Evolutionary conservation across 2,113 vertebrate genomes (phyloP), one percentile per base, ranked within the genome.

Genomic region (Amphiprion percula): DNA sequence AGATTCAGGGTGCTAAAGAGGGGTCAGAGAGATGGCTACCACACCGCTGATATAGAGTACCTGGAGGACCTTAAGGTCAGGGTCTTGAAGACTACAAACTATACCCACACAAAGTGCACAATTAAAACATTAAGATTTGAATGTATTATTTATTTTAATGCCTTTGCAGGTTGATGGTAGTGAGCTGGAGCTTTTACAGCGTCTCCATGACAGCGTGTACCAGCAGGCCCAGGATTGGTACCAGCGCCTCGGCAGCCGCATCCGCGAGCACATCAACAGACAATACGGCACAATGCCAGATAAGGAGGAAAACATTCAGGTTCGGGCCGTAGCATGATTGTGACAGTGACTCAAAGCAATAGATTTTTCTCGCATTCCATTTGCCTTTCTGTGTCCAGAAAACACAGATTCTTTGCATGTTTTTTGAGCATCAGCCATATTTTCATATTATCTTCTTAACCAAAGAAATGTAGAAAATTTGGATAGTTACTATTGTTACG

Each of bases 11-110:
- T 97, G 72, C 82, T 97, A 30, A 94, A 90, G 78, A 94, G 96
- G 2, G 92, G 95, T 0, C 96, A 96, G 76, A 91, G 96, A 69
- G 97, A 98, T 0, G 97, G 97, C 39, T 98, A 98, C 90, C 94
- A 97, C 91, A 97, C 96, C 0, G 97, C 97, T 0, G 96, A 98
- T 69, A 94, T 98, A 0, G 96, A 98, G 83, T 97, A 94, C 82
- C 89, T 97, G 82, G 95, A 96, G 71, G 97, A 97, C 78, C 90
- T 89, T 66, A 96, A 94, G 95, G 96, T 97, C 15, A 67, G 89
- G 2, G 8, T 56, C 6, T 52, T 21, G 37, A 23, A 68, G 5
- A 21, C 73, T 55, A 10, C 21, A 24, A n/a, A 59, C 17, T 10
- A 12, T 0, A 41, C n/a, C 12, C 6, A 21, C 2, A 23, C 0